Evolutionary conservation across 2,797 vertebrate genomes (phyloP), one percentile per base, ranked within the genome.

Genomic region (Gymnothorax javanicus): DNA sequence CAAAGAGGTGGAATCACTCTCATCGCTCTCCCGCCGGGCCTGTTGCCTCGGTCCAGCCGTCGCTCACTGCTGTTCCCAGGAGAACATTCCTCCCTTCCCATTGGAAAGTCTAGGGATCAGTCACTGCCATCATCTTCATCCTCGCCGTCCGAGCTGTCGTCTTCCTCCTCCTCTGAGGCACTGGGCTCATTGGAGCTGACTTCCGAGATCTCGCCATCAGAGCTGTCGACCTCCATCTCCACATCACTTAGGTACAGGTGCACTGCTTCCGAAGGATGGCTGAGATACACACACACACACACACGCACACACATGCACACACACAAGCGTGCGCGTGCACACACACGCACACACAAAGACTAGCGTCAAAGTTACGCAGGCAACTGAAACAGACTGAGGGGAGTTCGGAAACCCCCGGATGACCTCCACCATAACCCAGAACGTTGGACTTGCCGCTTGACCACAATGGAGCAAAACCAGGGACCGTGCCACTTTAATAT

Each of bases 201-300:
- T 0, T 93, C 92, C 85, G 94, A 95, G 82, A 94, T 93, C 91
- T 93, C 93, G 50, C 93, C 92, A 1, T 94, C 94, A 71, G 94
- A 94, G 90, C 92, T 95, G 91, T 94, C 94, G 87, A 94, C 91
- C 92, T 94, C 93, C 79, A 93, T 12, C 86, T 93, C 90, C 0
- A 92, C 89, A 89, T 94, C 85, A 87, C 91, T 90, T 43, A 92
- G 0, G 89, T 93, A 94, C 88, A 95, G 94, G 86, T 95, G 94
- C 84, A 91, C 0, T 60, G 92, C 88, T 83, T 17, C 91, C 12
- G 89, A 81, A 15, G 92, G 92, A 88, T 94, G 92, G 91, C 95
- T 95, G 88, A 85, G 86, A 93, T 86, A 90, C 69, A 89, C 73
- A 88, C 87, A 90, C 56, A 71, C 56, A 84, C 56, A 67, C 58